These are phyloP conservation scores for Trachelus stipa DNA, from an alignment of 2,888 invertebrate genomes.

Conservation along the genomic window DNA sequence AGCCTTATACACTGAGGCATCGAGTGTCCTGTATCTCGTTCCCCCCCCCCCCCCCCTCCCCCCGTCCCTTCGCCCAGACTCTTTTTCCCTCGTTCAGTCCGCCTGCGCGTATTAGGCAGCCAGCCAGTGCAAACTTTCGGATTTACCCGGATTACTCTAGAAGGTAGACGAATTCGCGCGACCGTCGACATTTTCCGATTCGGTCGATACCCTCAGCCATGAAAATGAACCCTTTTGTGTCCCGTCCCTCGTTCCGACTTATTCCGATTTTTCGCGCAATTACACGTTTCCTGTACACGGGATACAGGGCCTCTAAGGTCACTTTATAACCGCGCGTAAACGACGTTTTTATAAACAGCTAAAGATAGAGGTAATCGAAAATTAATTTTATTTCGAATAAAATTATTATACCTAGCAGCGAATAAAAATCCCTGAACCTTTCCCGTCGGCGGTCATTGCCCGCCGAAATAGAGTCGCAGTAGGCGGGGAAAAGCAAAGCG, in stretches of 20 bases:
- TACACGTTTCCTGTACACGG: background rate
- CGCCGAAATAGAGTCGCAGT: background rate
- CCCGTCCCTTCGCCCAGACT: slow-evolving; percentile 6
- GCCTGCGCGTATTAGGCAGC: slow-evolving; percentile 9
- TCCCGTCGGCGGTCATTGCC: background rate
- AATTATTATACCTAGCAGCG: background rate
- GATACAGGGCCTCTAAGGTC: background rate
- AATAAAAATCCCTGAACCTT: background rate
- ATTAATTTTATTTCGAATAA: background rate
- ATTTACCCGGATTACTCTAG: slow-evolving; percentile 28
- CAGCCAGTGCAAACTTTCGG: slow-evolving; percentile 22
- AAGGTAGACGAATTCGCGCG: slow-evolving; percentile 27
- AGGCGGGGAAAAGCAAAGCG: background rate
- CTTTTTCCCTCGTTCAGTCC: slow-evolving; percentile 10
- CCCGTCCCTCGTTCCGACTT: slow-evolving; percentile 4
- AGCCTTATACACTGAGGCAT: background rate
- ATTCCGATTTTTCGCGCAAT: background rate
- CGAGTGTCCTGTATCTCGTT: background rate
- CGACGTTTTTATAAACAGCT: background rate
- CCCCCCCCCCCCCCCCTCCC: background rate
- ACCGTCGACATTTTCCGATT: slow-evolving; percentile 25
- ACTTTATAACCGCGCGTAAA: background rate
- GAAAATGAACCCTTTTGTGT: slow-evolving; percentile 3
- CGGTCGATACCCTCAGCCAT: slow-evolving; percentile 17
- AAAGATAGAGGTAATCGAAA: background rate